Evolutionary conservation across 2,113 vertebrate species (phyloP), one percentile per base, ranked within the genome.

Genomic region (Perccottus glenii): DNA sequence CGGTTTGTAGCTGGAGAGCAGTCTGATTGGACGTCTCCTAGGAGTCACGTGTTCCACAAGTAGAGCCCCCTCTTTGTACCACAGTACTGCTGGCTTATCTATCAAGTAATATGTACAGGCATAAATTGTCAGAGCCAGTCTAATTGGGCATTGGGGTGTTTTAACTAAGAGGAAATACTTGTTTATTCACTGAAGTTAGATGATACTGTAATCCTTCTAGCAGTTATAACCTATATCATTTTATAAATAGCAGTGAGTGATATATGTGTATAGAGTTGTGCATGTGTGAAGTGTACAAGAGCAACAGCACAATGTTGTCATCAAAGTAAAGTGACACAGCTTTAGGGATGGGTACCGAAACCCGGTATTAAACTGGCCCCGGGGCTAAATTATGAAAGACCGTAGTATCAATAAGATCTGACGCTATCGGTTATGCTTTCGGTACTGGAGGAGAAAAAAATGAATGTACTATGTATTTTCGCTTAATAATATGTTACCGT

Each of bases 11-110:
- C 70, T 70, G 44, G 32, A 32, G 80, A 82, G 50, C 60, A 73
- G 77, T 40, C 70, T 80, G 83, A 93, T 93, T 92, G 92, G 92
- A 77, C 64, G 75, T 75, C 59, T 82, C 64, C 5, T 43, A 14
- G 56, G 78, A 72, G 88, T 92, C 92, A 93, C 91, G 90, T 94
- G 93, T 53, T 86, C 73, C 64, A 36, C 63, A 77, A 84, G 77
- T 66, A 66, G 63, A 51, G 68, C 82, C 73, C 57, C 32, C 51
- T 55, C 52, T 36, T 15, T 36, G 51, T 76, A 75, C 72, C 70
- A 59, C 69, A 48, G 47, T 73, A 45, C 60, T 73, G 59, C 64
- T 73, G 71, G 60, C 46, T 65, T 73, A 15, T 75, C 70, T 70
- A 36, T 78, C 59, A 77, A 60, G 43, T 78, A 64, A 77, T 82